A percentile compares a stretch with the other conserved stretches of the same genome.
Evolutionary conservation across 2,113 vertebrate genomes (phyloP).

Genomic region (Hyla sarda): DNA sequence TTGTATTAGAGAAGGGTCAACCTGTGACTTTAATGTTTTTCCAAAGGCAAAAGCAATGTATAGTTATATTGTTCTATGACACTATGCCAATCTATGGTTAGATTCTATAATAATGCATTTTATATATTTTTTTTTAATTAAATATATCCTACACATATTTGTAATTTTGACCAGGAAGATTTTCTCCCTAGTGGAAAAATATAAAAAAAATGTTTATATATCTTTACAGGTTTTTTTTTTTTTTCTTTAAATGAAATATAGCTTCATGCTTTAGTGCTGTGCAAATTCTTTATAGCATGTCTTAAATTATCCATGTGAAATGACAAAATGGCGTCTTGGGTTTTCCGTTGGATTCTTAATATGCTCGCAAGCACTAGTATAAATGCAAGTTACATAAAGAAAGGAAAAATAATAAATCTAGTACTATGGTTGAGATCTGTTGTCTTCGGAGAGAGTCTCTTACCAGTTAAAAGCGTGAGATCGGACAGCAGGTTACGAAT

Average conservation of each 20-base stretch:
- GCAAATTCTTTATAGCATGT: conserved; percentile 83
- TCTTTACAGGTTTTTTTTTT: conserved; percentile 73
- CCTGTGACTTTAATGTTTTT: conserved; percentile 78
- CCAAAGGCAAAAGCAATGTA: conserved; percentile 88
- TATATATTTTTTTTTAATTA: conserved; percentile 97
- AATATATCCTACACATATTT: conserved; percentile 98
- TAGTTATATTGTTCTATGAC: conserved; percentile 86
- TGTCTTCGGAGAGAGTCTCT: conserved; percentile 67
- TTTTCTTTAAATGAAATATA: conserved; percentile 86
- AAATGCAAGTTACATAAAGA: conserved; percentile 77
- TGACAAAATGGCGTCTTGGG: conserved; percentile 71
- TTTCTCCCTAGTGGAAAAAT: conserved; percentile 88
- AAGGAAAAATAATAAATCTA: conserved; percentile 70
- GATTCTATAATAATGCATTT: conserved; percentile 92
- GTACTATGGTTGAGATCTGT: conserved; percentile 70
- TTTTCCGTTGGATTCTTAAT: conserved; percentile 77
- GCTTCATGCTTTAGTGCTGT: conserved; percentile 92
- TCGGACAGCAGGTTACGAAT: conserved; percentile 73
- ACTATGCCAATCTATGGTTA: conserved; percentile 94
- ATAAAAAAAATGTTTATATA: conserved; percentile 73
- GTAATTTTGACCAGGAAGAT: conserved; percentile 89
- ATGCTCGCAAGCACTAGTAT: conserved; percentile 80
- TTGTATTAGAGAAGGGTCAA: conserved; percentile 79
- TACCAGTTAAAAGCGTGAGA: conserved; percentile 74
- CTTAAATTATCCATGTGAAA: conserved; percentile 76